A percentile compares a stretch with the other conserved stretches of the same genome.
Conservation (phyloP, 2,888 invertebrate species). For the Tachina lurida region DNA sequence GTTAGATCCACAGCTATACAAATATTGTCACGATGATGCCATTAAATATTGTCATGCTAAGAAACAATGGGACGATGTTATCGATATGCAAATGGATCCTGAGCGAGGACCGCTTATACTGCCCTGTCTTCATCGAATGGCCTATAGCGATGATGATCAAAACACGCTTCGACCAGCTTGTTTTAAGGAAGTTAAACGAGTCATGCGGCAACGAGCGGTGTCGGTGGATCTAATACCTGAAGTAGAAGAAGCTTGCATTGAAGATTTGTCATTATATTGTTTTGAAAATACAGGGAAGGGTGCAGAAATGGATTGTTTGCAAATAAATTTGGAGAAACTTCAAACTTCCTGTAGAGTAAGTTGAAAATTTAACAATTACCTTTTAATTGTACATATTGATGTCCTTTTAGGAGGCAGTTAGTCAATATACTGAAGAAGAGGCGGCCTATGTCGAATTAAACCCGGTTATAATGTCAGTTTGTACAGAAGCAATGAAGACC, state of each 20-base stretch:
- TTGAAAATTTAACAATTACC: neutral
- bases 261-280: slow-evolving; percentile 92
- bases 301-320: slow-evolving; percentile 96
- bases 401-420: slow-evolving; percentile 84
- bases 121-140: slow-evolving; percentile 93
- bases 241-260: slow-evolving; percentile 94
- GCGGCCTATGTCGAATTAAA: slow-evolving; percentile 95
- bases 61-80: slow-evolving; percentile 88
- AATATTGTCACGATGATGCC: slow-evolving; percentile 94
- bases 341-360: slow-evolving; percentile 87
- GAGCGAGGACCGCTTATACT: slow-evolving; percentile 92
- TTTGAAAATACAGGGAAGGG: slow-evolving; percentile 93
- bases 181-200: slow-evolving; percentile 90
- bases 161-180: slow-evolving; percentile 85
- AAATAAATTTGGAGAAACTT: slow-evolving; percentile 90
- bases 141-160: slow-evolving; percentile 83
- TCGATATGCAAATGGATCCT: slow-evolving; percentile 86
- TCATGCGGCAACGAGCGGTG: slow-evolving; percentile 96
- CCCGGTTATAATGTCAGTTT: slow-evolving; percentile 92
- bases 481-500: slow-evolving; percentile 90
- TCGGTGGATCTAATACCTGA: slow-evolving; percentile 97
- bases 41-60: slow-evolving; percentile 90
- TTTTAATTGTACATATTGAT: neutral
- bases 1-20: slow-evolving; percentile 93
- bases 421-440: slow-evolving; percentile 94